Percentiles rank a stretch among this genome's conserved stretches.
Conservation (phyloP, 2,888 invertebrate genomes). For the Hanleya hanleyi region DNA sequence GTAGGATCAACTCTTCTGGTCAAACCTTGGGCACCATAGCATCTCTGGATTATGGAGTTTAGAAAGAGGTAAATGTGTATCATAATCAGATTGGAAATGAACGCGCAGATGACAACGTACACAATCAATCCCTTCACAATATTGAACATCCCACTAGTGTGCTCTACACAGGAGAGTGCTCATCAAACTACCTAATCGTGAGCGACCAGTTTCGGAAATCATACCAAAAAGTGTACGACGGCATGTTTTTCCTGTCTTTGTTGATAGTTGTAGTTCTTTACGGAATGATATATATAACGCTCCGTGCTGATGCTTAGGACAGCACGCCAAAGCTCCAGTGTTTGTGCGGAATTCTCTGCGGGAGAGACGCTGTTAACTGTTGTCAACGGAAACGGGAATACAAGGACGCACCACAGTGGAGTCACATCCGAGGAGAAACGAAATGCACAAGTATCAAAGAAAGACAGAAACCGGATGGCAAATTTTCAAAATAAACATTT, state of each 20-base stretch:
- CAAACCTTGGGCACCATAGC: too few relatives aligned
- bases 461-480: conserved; percentile 58
- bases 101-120: too few relatives aligned
- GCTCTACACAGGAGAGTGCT: conserved; percentile 54
- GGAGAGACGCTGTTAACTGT: conserved; percentile 40
- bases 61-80: too few relatives aligned
- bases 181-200: conserved; percentile 45
- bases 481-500: conserved; percentile 73
- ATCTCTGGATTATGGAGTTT: too few relatives aligned
- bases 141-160: too few relatives aligned
- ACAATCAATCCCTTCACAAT: too few relatives aligned
- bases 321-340: background rate
- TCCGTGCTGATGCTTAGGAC: conserved; percentile 54
- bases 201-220: conserved; percentile 44
- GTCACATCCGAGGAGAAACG: conserved; percentile 17
- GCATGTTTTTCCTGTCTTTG: conserved; percentile 66
- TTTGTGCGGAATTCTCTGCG: background rate
- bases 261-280: conserved; percentile 69
- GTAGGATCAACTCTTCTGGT: too few relatives aligned
- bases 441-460: conserved; percentile 12
- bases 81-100: too few relatives aligned
- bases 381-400: conserved; percentile 41
- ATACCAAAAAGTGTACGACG: conserved; percentile 67
- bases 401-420: conserved; percentile 15
- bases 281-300: conserved; percentile 66